Percentiles rank a stretch among this genome's conserved stretches.
phyloP scores from a whole-genome alignment of 2,113 vertebrate species.

The Elephas maximus region DNA sequence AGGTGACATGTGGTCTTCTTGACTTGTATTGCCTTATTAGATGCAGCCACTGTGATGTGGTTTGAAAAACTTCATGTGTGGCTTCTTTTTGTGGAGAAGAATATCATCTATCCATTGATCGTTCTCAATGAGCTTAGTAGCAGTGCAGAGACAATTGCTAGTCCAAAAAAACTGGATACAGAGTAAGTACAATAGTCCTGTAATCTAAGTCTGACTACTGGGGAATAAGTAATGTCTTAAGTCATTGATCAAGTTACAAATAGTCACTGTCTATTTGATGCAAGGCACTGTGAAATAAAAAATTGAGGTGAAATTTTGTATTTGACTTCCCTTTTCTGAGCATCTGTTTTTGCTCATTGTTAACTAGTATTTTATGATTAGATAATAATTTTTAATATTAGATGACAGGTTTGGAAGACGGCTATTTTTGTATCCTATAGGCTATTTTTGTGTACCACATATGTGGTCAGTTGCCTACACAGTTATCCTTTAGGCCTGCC shows the following conservation, averaged over 20 bases:
- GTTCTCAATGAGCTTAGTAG: conserved; percentile 98
- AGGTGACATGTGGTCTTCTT: conserved; percentile 47
- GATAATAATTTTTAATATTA: conserved; percentile 42
- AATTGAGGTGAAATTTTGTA: background rate
- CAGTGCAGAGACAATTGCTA: conserved; percentile 96
- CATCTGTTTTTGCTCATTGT: conserved; percentile 8
- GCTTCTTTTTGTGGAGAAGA: conserved; percentile 98
- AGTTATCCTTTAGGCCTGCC: background rate
- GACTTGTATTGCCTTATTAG: conserved; percentile 86
- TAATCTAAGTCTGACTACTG: background rate
- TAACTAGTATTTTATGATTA: background rate
- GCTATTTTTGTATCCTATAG: background rate
- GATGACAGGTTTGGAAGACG: background rate
- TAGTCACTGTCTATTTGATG: background rate
- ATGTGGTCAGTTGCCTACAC: background rate
- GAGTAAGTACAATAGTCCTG: conserved; percentile 91
- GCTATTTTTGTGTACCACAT: background rate
- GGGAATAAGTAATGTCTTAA: background rate
- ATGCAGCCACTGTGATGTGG: conserved; percentile 99
- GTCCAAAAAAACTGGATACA: conserved; percentile 96
- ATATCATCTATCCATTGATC: conserved; percentile 97
- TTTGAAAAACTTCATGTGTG: conserved; percentile 98
- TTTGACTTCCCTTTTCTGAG: background rate
- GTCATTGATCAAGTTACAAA: background rate
- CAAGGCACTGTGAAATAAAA: background rate